Base-by-base conservation (phyloP, 2,797 vertebrate genomes). In the Bucorvus abyssinicus region DNA sequence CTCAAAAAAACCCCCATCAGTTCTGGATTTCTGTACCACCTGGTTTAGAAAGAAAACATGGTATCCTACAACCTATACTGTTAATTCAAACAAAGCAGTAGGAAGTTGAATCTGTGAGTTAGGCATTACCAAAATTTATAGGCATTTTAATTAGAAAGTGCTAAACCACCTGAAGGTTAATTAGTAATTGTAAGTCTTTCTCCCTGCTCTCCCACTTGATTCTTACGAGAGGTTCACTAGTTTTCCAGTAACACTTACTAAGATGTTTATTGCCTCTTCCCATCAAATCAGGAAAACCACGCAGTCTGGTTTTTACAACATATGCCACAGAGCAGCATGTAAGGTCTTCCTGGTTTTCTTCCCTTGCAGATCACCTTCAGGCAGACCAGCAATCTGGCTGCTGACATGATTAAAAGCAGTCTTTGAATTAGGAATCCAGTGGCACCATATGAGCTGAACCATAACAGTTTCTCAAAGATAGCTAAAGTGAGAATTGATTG, bases 111-210 rank as follows among this genome's bases (percentile, higher is more conserved):
- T 32, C n/a, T 92, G 19, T 36, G 64, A 74, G 10, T 42, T 42
- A 60, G 4, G 14, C 0, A 1, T 29, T 56, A 76, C 19, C 24
- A 79, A 63, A 67, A 87, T 12, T 11, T 26, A n/a, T 0, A 42
- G 5, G 12, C 5, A 19, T 75, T 81, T 79, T 61, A 53, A 78
- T 47, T 9, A 44, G 34, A 21, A 78, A 94, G 34, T 15, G 16
- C 9, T 83, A 82, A 84, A 75, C 32, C 20, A 71, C 3, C 1
- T 29, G 15, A 52, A 65, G 32, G 75, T 49, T 67, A 24, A 63
- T 55, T 52, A 63, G 4, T 10, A 74, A 76, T 20, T 60, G 11
- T 32, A 81, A 81, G 12, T 21, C 22, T 55, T 63, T 68, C 49
- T 59, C 34, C 52, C 50, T 75, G 3, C 22, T 71, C 16, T 81